These are phyloP conservation scores for Yasuhikotakia modesta DNA, from an alignment of 2,797 vertebrate species.

Conservation along the genomic window DNA sequence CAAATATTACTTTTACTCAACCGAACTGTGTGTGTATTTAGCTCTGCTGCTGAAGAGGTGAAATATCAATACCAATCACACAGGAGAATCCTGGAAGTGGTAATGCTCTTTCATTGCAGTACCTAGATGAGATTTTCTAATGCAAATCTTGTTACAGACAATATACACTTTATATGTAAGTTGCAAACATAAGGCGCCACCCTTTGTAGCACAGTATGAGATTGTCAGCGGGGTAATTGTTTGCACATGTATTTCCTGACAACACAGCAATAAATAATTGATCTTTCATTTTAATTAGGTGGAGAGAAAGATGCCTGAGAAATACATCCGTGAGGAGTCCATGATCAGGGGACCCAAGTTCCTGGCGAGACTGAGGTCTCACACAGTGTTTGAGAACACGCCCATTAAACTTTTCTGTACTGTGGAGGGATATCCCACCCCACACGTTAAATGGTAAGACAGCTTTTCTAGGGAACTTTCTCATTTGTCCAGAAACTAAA, in stretches of 20 bases:
- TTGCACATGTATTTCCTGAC: too few species aligned
- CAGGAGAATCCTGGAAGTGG: conserved; percentile 74
- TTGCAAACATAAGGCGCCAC: neutral
- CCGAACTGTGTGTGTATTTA: conserved; percentile 64
- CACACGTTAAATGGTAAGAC: conserved; percentile 91
- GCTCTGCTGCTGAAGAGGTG: conserved; percentile 70
- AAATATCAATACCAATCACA: conserved; percentile 68
- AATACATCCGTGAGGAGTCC: conserved; percentile 81
- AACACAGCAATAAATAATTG: neutral
- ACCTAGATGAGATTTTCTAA: neutral
- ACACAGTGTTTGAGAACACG: conserved; percentile 92
- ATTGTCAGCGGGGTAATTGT: too few species aligned
- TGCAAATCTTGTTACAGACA: neutral
- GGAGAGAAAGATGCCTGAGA: conserved; percentile 79
- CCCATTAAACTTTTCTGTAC: conserved; percentile 88
- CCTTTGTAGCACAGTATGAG: neutral
- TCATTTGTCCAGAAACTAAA: too few species aligned
- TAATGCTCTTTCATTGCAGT: conserved; percentile 59
- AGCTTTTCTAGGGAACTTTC: neutral
- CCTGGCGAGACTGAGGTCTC: conserved; percentile 87
- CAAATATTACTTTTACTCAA: too few species aligned
- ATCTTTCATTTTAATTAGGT: conserved; percentile 71
- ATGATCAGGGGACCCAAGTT: conserved; percentile 90
- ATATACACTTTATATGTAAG: neutral
- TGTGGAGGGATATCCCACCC: conserved; percentile 90